Conservation (phyloP, 2,888 invertebrate species). For the Heliconius sara region DNA sequence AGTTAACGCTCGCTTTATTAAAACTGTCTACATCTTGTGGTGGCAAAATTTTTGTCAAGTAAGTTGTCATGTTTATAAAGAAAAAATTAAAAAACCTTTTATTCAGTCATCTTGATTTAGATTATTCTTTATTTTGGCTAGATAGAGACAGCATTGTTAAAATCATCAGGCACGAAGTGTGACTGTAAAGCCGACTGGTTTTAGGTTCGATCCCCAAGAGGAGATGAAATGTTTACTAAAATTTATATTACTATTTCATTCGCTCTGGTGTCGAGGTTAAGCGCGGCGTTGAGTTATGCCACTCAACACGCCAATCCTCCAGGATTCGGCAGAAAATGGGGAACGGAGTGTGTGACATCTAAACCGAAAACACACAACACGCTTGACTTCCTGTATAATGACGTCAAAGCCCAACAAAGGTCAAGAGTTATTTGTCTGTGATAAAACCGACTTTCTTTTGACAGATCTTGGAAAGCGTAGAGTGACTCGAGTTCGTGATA, state of each 20-base stretch:
- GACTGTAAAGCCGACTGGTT: no score
- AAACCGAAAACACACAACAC: not conserved
- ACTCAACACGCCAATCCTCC: no score
- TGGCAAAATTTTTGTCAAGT: not conserved
- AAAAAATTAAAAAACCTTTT: no score
- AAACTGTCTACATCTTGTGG: not conserved
- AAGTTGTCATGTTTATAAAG: not conserved
- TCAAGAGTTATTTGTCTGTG: conserved; percentile 18
- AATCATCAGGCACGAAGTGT: not conserved
- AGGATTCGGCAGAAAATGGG: no score
- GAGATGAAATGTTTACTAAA: no score
- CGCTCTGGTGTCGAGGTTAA: no score
- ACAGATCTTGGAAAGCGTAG: conserved; percentile 61
- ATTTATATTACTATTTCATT: no score
- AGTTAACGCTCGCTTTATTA: not conserved
- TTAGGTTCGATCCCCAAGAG: no score
- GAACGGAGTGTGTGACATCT: not conserved
- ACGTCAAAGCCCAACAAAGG: not conserved
- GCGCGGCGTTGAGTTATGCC: no score
- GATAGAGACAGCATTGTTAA: no score
- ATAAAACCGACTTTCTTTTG: conserved; percentile 62
- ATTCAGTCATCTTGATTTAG: no score
- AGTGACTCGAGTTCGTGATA: conserved; percentile 65
- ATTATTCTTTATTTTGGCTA: no score
- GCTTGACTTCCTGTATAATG: not conserved